Conservation (phyloP, 2,888 invertebrate genomes). For the Machimus rusticus region DNA sequence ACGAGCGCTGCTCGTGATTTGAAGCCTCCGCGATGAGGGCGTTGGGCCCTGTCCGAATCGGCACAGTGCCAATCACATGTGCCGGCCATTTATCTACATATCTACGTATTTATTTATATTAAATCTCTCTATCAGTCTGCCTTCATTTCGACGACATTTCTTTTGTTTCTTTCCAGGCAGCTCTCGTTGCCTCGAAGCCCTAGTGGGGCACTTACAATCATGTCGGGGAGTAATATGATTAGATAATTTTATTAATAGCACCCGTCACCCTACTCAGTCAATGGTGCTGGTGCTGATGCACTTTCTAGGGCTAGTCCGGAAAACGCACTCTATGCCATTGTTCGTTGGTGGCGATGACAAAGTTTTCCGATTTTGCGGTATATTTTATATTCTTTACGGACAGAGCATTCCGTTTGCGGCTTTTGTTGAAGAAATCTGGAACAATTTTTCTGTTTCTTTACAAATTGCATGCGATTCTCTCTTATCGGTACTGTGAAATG, state of each 20-base stretch:
- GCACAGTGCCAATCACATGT: not conserved
- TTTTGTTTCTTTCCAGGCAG: not conserved
- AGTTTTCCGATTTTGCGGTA: not conserved
- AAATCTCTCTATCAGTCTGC: not conserved
- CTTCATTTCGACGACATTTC: not conserved
- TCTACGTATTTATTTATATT: not conserved
- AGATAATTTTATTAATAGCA: slow-evolving; percentile 34
- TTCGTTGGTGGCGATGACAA: not conserved
- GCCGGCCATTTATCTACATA: not conserved
- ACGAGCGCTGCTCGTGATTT: not conserved
- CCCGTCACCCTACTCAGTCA: not conserved
- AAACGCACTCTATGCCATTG: not conserved
- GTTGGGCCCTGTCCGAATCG: not conserved
- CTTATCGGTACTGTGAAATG: not conserved
- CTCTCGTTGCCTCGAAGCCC: not conserved
- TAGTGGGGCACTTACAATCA: slow-evolving; percentile 18
- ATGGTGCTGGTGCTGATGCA: not conserved
- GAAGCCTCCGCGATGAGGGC: not conserved
- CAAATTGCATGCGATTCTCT: not conserved
- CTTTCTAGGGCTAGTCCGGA: not conserved
- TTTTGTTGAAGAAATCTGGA: not conserved
- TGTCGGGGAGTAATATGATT: slow-evolving; percentile 21
- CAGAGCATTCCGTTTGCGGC: not conserved
- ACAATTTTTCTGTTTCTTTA: not conserved
- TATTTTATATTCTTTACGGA: not conserved